Evolutionary conservation across 2,888 invertebrate genomes (phyloP).

Genomic region (Acrobasis consociella): DNA sequence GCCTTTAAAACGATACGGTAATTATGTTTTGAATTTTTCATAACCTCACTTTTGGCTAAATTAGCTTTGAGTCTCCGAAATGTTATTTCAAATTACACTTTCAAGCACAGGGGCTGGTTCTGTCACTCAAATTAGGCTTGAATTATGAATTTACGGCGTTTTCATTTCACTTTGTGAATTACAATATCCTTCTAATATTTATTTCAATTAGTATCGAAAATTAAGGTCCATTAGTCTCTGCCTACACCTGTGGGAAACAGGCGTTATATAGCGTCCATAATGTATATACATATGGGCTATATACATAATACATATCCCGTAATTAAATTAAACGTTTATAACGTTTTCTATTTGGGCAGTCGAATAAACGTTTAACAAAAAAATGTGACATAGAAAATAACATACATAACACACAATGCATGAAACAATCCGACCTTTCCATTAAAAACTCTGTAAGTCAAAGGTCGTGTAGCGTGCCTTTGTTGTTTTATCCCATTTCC

Average conservation of each 20-base stretch:
- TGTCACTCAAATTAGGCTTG: background rate
- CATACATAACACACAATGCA: background rate
- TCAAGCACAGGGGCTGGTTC: background rate
- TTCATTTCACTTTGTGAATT: background rate
- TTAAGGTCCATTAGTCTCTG: too few species aligned
- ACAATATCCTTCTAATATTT: background rate
- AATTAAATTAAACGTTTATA: background rate
- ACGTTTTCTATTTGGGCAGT: too few species aligned
- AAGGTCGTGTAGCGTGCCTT: conserved; percentile 6
- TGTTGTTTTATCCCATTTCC: conserved; percentile 19
- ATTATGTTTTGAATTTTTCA: conserved; percentile 10
- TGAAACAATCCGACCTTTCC: background rate
- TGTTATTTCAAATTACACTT: background rate
- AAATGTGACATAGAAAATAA: background rate
- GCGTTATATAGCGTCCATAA: too few species aligned
- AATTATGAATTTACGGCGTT: background rate
- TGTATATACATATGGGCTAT: too few species aligned
- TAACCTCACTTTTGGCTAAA: conserved; percentile 7
- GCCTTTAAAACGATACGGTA: conserved; percentile 8
- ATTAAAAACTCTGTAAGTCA: conserved; percentile 6
- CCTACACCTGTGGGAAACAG: too few species aligned
- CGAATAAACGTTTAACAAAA: too few species aligned
- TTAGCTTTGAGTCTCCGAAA: conserved; percentile 5
- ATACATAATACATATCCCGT: too few species aligned
- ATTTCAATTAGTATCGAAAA: background rate